These are phyloP conservation scores for Hirtodrosophila duncani DNA, from an alignment of 2,888 invertebrate species.

Conservation along the genomic window DNA sequence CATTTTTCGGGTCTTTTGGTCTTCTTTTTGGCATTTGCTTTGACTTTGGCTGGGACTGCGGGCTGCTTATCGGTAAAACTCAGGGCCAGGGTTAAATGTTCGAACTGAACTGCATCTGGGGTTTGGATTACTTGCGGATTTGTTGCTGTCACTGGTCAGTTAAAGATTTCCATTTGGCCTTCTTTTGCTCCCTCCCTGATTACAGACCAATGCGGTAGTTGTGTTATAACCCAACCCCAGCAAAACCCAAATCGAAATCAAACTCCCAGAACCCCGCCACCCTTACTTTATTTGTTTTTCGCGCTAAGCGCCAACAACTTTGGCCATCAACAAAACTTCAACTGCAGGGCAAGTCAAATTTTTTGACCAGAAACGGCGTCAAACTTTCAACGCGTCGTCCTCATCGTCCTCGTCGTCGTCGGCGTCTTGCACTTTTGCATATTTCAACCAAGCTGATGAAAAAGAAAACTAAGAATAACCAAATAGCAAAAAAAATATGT, in stretches of 20 bases:
- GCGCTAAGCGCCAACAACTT: constrained; percentile 60
- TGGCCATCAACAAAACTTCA: constrained; percentile 69
- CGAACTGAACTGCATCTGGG: constrained; percentile 49
- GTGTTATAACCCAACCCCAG: constrained; percentile 28
- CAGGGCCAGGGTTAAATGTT: constrained; percentile 39
- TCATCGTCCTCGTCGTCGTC: too few relatives aligned
- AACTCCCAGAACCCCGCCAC: constrained; percentile 10
- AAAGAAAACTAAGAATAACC: constrained; percentile 9
- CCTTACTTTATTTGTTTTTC: constrained; percentile 66
- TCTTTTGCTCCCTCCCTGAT: constrained; percentile 10
- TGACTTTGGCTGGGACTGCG: constrained; percentile 29
- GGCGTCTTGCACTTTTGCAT: constrained; percentile 68
- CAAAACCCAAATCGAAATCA: constrained; percentile 2
- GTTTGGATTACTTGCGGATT: constrained; percentile 62
- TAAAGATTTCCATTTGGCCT: constrained; percentile 34
- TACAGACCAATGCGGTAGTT: background rate
- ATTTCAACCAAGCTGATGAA: constrained; percentile 54
- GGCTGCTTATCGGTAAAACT: constrained; percentile 50
- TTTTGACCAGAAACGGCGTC: constrained; percentile 65
- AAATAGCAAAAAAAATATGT: background rate
- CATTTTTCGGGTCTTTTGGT: constrained; percentile 63
- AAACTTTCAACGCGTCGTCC: constrained; percentile 54
- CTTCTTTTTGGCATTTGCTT: constrained; percentile 9
- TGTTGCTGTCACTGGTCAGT: constrained; percentile 58
- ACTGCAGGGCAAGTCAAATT: constrained; percentile 65